Base-by-base conservation (phyloP, 2,113 vertebrate species). In the Rhabdomys dilectus region DNA sequence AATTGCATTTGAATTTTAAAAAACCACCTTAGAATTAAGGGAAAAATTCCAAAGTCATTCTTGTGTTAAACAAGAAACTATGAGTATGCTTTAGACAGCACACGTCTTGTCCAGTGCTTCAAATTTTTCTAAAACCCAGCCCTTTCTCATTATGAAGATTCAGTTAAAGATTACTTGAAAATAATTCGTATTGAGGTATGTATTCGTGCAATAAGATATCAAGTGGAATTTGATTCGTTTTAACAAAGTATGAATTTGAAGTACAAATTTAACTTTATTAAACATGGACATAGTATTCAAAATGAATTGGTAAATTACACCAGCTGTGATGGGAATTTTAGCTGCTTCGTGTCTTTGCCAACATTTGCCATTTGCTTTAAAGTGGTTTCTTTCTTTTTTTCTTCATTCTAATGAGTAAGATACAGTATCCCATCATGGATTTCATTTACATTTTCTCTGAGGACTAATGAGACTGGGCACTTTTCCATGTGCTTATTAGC, bases 381-480 rank as follows among this genome's bases (percentile, higher is more conserved):
- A 93, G 34, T 26, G n/a, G 72, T 10, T 39, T 75, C 16, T 53
- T n/a, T 29, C 48, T 68, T 66, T 36, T 62, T 51, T 72, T 64
- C 85, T 72, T 64, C 85, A 86, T 90, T 87, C 85, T 92, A 42
- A 11, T 90, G 56, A 34, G 12, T 80, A 45, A 87, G 53, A 34
- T n/a, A 81, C 70, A 56, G 51, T 48, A 82, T 77, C 17, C 53
- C 34, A 62, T 13, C 91, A 34, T 68, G 76, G 21, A 94, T 88
- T 92, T 48, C 77, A 75, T 90, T 95, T 88, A 36, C 58, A 78
- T 90, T 96, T 95, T 88, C n/a, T n/a, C 42, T 80, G 7, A 88
- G 58, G 53, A 86, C n/a, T 53, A 66, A 68, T 88, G 48, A 88
- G 72, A 17, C 72, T 31, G 48, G 92, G 19, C 7, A 62, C 58